A percentile compares a stretch with the other conserved stretches of the same genome.
Conservation (phyloP, 2,888 invertebrate genomes). For the Amaurobius ferox region DNA sequence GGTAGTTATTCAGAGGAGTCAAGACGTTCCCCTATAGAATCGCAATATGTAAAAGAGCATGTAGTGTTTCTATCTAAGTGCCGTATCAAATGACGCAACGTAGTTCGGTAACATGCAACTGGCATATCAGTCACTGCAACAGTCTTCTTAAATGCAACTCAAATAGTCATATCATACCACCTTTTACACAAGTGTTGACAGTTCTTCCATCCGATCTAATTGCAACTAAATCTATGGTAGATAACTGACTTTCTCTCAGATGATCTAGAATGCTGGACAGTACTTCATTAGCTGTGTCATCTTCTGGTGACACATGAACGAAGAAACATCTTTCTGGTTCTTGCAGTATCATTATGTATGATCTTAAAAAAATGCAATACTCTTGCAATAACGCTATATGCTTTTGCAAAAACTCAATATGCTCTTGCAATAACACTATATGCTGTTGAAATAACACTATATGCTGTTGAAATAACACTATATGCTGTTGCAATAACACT, state of each 20-base stretch:
- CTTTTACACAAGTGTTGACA: background rate
- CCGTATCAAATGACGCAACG: background rate
- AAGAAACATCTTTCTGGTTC: background rate
- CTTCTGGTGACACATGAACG: constrained; percentile 8
- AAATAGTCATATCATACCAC: constrained; percentile 1
- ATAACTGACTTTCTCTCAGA: constrained; percentile 4
- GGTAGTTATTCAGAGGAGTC: too few relatives aligned
- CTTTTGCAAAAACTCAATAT: too few relatives aligned
- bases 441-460: too few relatives aligned
- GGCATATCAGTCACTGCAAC: constrained; percentile 5
- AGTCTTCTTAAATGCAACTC: background rate
- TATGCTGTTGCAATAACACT: too few relatives aligned
- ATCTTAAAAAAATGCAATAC: too few relatives aligned
- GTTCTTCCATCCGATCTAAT: constrained; percentile 8
- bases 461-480: too few relatives aligned
- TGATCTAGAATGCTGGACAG: constrained; percentile 17
- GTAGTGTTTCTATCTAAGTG: too few relatives aligned
- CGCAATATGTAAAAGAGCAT: too few relatives aligned
- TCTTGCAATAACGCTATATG: too few relatives aligned
- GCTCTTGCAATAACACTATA: too few relatives aligned
- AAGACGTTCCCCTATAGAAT: too few relatives aligned
- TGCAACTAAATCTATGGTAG: constrained; percentile 13
- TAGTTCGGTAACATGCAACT: background rate
- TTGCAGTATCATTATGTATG: too few relatives aligned
- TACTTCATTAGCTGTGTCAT: constrained; percentile 17